Percentiles rank a stretch among this genome's conserved stretches.
These are phyloP conservation scores for Camelus dromedarius DNA, from an alignment of 2,113 vertebrate genomes.

Conservation along the genomic window DNA sequence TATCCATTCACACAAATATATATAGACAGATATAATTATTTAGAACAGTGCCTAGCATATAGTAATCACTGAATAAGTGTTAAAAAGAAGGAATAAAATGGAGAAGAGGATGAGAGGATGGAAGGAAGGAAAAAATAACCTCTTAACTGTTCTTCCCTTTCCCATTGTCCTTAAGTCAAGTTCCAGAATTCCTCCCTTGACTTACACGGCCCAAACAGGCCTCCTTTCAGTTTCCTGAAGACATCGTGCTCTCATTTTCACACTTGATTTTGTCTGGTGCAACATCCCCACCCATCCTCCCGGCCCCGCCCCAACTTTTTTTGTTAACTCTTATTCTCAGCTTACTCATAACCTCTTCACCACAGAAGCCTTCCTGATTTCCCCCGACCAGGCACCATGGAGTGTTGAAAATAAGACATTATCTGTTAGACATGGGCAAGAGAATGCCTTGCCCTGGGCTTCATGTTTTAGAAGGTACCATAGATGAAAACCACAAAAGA, in stretches of 20 bases:
- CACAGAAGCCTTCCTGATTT: neutral
- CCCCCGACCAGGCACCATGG: neutral
- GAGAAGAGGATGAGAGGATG: neutral
- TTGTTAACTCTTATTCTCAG: neutral
- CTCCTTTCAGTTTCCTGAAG: neutral
- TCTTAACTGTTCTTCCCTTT: neutral
- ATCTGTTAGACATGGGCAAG: neutral
- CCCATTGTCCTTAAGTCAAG: neutral
- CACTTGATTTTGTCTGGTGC: neutral
- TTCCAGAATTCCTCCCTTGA: neutral
- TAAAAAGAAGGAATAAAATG: conserved; percentile 12
- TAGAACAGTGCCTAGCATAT: neutral
- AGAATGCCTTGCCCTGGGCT: neutral
- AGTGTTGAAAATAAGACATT: neutral
- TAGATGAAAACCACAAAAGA: neutral
- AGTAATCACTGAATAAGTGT: neutral
- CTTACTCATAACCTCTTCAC: neutral
- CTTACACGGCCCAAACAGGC: neutral
- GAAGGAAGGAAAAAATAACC: neutral
- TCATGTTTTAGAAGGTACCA: neutral
- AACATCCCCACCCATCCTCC: neutral
- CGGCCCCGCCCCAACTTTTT: neutral
- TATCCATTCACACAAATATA: neutral
- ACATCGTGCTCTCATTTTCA: neutral
- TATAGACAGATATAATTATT: neutral